Evolutionary conservation across 2,113 vertebrate genomes (phyloP).

Genomic region (Crotalus helleri): DNA sequence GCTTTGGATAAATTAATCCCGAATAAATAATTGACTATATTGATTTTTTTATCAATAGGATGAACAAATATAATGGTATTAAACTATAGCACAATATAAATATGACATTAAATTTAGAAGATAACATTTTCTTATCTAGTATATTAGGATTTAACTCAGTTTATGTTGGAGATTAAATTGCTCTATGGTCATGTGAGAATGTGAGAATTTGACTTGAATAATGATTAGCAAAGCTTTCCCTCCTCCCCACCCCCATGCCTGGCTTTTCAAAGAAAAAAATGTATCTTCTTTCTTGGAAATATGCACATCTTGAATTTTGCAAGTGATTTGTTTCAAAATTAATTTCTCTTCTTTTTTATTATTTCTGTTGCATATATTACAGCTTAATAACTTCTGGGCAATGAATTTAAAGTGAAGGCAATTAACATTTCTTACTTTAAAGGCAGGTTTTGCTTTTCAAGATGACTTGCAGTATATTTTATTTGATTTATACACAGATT

Average conservation of each 20-base stretch:
- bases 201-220: background rate
- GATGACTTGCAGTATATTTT: background rate
- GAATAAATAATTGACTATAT: constrained; percentile 26
- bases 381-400: background rate
- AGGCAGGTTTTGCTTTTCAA: background rate
- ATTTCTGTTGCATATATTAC: background rate
- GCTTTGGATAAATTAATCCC: constrained; percentile 29
- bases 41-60: background rate
- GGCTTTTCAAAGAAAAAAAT: background rate
- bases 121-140: background rate
- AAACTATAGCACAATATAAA: background rate
- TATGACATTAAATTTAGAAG: background rate
- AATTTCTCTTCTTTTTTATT: background rate
- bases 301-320: background rate
- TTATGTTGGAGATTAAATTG: background rate
- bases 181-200: background rate
- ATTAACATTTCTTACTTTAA: background rate
- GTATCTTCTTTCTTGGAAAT: background rate
- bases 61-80: background rate
- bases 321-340: background rate
- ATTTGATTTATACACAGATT: background rate
- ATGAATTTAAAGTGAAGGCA: background rate
- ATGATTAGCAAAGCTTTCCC: background rate
- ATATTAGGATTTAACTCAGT: background rate
- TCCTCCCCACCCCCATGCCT: background rate